Conservation (phyloP, 2,888 invertebrate genomes). For the Brachylomia viminalis region DNA sequence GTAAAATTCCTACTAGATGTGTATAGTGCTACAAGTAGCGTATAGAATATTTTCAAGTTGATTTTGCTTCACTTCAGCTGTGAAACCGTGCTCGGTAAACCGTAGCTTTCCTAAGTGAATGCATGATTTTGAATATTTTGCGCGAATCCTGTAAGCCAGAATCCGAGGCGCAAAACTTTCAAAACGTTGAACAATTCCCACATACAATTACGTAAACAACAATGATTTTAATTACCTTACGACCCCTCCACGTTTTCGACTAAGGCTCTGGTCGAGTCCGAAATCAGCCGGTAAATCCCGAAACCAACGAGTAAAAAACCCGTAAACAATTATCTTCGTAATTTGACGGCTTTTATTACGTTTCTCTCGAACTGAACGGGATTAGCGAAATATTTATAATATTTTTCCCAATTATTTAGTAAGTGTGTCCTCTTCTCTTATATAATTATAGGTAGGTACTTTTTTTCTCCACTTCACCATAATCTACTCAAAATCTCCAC, state of each 20-base stretch:
- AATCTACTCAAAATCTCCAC: slow-evolving; percentile 4
- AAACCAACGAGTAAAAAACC: too few relatives aligned
- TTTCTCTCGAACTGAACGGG: too few relatives aligned
- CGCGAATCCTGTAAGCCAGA: neutral
- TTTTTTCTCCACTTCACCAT: neutral
- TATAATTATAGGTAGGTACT: neutral
- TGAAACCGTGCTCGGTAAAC: slow-evolving; percentile 32
- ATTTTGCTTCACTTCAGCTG: slow-evolving; percentile 21
- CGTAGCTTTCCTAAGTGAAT: slow-evolving; percentile 23
- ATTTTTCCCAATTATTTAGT: too few relatives aligned
- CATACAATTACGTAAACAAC: neutral
- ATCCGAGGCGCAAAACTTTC: neutral
- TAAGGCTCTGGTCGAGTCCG: too few relatives aligned
- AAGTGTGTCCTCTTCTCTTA: neutral
- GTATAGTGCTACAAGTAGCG: neutral
- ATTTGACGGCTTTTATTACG: too few relatives aligned
- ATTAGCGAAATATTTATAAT: too few relatives aligned
- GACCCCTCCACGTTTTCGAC: too few relatives aligned
- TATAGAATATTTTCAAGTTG: slow-evolving; percentile 24
- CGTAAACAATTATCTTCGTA: neutral
- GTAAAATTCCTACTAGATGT: neutral
- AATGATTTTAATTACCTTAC: neutral
- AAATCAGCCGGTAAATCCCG: neutral
- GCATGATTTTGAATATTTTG: slow-evolving; percentile 41
- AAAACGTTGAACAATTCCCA: neutral